Evolutionary conservation across 2,797 vertebrate species (phyloP), one percentile per base, ranked within the genome.

Genomic region (Pterois miles): DNA sequence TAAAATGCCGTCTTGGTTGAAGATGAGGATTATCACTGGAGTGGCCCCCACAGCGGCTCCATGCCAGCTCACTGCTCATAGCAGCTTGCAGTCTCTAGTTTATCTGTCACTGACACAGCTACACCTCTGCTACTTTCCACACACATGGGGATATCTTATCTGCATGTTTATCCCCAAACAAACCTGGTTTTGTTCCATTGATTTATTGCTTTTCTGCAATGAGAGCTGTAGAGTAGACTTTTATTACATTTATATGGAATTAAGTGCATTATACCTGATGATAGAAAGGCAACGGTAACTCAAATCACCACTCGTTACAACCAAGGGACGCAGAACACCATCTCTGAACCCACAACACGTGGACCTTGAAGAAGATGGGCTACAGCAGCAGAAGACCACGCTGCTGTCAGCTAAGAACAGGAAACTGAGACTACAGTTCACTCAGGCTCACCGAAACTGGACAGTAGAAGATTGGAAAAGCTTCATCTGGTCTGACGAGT

Each of bases 1-100:
- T 88, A 86, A 87, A 84, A 89, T 78, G 69, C 65, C 63, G 63
- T 75, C 76, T 82, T 85, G 81, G 86, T 90, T 71, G 80, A 89
- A 80, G 86, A 80, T 68, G 74, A 83, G 80, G 87, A 88, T 89
- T 89, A 86, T 83, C 69, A 76, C 73, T 63, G 64, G 31, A 83
- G 80, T 75, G 84, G 65, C 74, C 76, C 71, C 66, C 80, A 62
- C 58, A 73, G 82, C 48, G 14, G 71, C 82, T 88, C 71, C 68
- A 59, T 82, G 83, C 89, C 85, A 81, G 76, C 77, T 86, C 53
- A 6, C 69, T 68, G 68, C 68, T 82, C 75, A 52, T 2, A 75
- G 81, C 22, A 60, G 80, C 81, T 25, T 9, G 54, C n/a, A 48
- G 60, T 76, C 71, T 56, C 7, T 18, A 33, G 54, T 58, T 9